These are phyloP conservation scores for Anniella stebbinsi DNA, from an alignment of 2,797 vertebrate species.

Conservation along the genomic window DNA sequence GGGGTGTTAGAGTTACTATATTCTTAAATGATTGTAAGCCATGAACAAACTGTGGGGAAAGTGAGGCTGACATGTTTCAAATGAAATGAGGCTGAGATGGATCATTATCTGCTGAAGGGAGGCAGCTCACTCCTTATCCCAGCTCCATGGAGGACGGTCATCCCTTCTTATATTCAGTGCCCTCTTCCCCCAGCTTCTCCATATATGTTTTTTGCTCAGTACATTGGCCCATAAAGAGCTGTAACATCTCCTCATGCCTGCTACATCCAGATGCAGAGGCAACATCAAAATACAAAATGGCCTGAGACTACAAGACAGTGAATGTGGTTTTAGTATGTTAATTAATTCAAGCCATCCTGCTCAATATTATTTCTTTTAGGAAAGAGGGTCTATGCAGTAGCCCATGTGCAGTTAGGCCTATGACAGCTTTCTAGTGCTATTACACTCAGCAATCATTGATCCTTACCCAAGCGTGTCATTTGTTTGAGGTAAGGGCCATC, in stretches of 20 bases:
- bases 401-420: neutral
- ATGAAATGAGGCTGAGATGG: neutral
- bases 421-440: neutral
- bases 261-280: neutral
- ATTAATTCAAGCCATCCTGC: neutral
- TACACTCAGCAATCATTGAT: neutral
- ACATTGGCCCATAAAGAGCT: neutral
- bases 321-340: neutral
- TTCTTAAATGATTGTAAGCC: neutral
- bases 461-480: neutral
- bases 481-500: neutral
- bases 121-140: neutral
- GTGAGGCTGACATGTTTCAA: neutral
- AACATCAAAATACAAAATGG: neutral
- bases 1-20: neutral
- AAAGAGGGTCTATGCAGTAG: neutral
- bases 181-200: neutral
- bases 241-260: no score
- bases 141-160: neutral
- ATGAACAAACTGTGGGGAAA: neutral
- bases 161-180: neutral
- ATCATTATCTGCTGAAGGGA: neutral
- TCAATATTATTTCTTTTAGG: neutral
- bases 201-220: neutral
- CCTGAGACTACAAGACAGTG: neutral